Conservation (phyloP, 2,888 invertebrate species). For the Cheilosia variabilis region DNA sequence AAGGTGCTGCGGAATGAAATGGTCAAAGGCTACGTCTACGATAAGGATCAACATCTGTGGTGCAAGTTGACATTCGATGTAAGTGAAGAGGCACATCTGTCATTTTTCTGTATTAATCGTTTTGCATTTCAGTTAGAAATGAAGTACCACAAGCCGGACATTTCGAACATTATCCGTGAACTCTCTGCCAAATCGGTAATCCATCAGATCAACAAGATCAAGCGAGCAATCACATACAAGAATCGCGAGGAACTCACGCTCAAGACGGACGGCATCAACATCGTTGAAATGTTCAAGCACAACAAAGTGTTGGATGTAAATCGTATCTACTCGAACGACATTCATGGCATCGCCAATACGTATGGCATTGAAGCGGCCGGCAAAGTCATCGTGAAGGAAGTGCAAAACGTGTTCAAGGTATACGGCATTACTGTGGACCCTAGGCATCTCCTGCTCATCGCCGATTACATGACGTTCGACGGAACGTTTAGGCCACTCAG, state of each 20-base stretch:
- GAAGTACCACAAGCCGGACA: constrained; percentile 88
- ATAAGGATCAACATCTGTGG: constrained; percentile 91
- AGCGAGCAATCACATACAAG: constrained; percentile 91
- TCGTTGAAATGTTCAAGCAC: constrained; percentile 95
- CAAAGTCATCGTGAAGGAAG: constrained; percentile 95
- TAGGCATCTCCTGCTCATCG: constrained; percentile 95
- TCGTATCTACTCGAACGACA: constrained; percentile 95
- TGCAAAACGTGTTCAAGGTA: constrained; percentile 97
- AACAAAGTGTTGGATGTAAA: constrained; percentile 91
- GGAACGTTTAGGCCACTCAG: constrained; percentile 96
- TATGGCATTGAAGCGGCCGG: constrained; percentile 99
- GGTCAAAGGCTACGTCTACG: constrained; percentile 88
- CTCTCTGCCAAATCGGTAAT: constrained; percentile 90
- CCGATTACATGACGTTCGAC: constrained; percentile 99
- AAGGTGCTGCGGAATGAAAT: constrained; percentile 81
- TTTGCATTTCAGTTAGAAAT: constrained; percentile 85
- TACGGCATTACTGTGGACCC: constrained; percentile 98
- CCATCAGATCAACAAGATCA: constrained; percentile 91
- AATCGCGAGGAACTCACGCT: constrained; percentile 88
- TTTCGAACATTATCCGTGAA: constrained; percentile 89
- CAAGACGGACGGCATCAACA: constrained; percentile 98
- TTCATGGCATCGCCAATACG: constrained; percentile 93
- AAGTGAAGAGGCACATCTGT: constrained; percentile 78
- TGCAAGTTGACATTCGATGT: constrained; percentile 92
- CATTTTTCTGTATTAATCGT: constrained; percentile 22